Evolutionary conservation across 2,113 vertebrate species (phyloP).

Genomic region (Eulemur rufifrons): DNA sequence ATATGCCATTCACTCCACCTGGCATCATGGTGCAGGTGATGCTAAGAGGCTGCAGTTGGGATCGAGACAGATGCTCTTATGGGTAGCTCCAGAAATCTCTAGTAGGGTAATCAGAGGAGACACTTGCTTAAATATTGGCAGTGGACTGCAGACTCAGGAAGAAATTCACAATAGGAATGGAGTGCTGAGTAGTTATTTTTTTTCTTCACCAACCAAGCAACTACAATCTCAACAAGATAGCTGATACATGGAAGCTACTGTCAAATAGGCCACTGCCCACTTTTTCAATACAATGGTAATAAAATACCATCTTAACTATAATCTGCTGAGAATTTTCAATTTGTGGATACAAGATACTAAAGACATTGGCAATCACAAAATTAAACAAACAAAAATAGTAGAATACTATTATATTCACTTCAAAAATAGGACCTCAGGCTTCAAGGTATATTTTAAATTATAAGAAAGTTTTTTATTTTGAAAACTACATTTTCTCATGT

Average conservation of each 20-base stretch:
- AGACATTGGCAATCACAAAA: background rate
- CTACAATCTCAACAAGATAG: background rate
- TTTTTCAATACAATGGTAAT: background rate
- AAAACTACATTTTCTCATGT: background rate
- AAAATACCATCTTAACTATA: background rate
- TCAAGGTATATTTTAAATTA: background rate
- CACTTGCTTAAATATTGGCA: background rate
- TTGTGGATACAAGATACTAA: background rate
- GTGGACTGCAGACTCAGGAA: background rate
- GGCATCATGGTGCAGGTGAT: background rate
- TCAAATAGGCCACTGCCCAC: background rate
- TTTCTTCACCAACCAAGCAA: background rate
- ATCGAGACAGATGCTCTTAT: background rate
- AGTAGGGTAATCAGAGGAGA: background rate
- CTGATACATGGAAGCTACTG: background rate
- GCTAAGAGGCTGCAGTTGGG: background rate
- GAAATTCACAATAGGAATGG: background rate
- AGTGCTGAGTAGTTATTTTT: background rate
- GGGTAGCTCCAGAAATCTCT: background rate
- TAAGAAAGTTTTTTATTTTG: background rate
- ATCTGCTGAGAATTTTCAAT: background rate
- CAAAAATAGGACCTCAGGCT: background rate
- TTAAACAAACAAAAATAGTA: background rate
- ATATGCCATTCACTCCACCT: accelerated
- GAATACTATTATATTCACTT: background rate